Base-by-base conservation (phyloP, 2,888 invertebrate species). In the Tenthredo mesomela region DNA sequence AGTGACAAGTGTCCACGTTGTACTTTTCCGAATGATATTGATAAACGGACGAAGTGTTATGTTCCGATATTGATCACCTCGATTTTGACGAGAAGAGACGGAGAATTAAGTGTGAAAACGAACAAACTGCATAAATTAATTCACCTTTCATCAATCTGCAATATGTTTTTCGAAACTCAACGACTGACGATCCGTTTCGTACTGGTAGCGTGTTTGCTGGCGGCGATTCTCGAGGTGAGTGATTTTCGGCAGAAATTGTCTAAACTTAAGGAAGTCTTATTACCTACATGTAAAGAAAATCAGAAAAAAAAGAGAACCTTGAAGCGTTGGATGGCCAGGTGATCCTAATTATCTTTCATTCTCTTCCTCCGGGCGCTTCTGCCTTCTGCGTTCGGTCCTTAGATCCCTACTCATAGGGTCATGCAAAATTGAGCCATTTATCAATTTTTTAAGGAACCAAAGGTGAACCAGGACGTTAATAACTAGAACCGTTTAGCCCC, bases 161-260 rank as follows among this genome's bases (percentile, higher is more conserved):
- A 85, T 73, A 89, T 89, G 89, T 58, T 87, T 43, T 25, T 80
- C 78, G 77, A 37, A 73, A 85, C 84, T 75, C 86, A 82, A 85
- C 87, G 87, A 84, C 88, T 87, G 85, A 86, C 84, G 50, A 77
- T 86, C 71, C 82, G 58, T 80, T 80, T 80, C 37, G n/a, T 86
- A 37, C 85, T 89, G 37, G 77, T 73, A 25, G 61, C 84, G 21
- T 86, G 87, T 67, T 37, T 87, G 61, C 21, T 88, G 61, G 75
- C 84, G 54, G 85, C 84, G 80, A 85, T 86, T 21, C 47, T 87
- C 29, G 78, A 88, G 89, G 89, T 89, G 73, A 86, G 87, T 33
- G 7, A 84, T 75, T 75, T 67, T 67, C 7, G 9, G 2, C 33
- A 29, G 21, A 21, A 40, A 43, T n/a, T 15, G 10, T 25, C 58